Conservation (phyloP, 2,113 vertebrate genomes). For the Hippopotamus amphibius region DNA sequence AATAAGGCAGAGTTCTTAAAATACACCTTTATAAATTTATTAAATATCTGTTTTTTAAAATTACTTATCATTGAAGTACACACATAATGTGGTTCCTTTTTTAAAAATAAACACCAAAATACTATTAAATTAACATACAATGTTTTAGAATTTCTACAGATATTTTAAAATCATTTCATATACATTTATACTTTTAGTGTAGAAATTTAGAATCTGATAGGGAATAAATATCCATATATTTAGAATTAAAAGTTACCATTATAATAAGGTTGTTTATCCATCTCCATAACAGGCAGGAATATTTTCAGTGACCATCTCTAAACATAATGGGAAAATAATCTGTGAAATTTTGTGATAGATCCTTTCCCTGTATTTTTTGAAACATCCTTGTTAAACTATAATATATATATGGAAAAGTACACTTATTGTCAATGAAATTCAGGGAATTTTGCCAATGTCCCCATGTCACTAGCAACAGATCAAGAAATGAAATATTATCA, state of each 20-base stretch:
- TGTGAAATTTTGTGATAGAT: background rate
- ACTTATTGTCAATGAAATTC: background rate
- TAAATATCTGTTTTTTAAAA: background rate
- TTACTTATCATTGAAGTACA: background rate
- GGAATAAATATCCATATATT: background rate
- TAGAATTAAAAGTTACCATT: background rate
- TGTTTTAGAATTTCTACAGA: background rate
- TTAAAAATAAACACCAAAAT: background rate
- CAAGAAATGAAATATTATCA: background rate
- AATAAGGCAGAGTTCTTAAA: background rate
- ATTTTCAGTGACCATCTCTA: background rate
- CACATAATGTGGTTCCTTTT: background rate
- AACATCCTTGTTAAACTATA: background rate
- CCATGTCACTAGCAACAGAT: background rate
- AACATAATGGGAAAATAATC: background rate
- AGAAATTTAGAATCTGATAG: background rate
- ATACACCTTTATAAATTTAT: background rate
- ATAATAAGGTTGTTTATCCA: background rate
- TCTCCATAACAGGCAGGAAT: background rate
- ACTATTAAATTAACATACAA: background rate
- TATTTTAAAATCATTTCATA: background rate
- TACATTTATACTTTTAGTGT: background rate
- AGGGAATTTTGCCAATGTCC: background rate
- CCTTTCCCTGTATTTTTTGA: background rate
- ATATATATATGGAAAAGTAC: background rate